phyloP scores from a whole-genome alignment of 2,888 invertebrate species.

The Labia minor region DNA sequence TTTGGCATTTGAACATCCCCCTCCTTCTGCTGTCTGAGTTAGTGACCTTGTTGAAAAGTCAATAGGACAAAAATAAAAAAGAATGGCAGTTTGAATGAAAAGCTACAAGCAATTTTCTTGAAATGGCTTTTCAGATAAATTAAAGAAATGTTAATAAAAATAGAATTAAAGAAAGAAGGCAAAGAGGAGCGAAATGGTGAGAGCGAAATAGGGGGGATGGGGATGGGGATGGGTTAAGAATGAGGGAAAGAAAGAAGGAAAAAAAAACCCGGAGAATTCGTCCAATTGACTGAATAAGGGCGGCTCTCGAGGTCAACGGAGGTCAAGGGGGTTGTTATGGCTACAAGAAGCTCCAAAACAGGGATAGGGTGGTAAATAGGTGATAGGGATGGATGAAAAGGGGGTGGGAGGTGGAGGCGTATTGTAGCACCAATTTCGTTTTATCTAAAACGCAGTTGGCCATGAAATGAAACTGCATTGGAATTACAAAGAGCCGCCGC shows the following conservation, averaged over 20 bases:
- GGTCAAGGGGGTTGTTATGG: slow-evolving; percentile 7
- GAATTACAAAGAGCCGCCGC: background rate
- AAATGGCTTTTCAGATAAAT: background rate
- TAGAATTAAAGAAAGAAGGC: background rate
- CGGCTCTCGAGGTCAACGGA: background rate
- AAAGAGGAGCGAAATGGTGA: background rate
- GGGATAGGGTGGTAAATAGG: slow-evolving; percentile 4
- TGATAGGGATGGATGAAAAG: background rate
- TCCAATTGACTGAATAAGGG: background rate
- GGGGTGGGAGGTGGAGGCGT: background rate
- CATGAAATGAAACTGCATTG: slow-evolving; percentile 8
- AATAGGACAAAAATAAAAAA: no score
- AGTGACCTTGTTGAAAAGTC: no score
- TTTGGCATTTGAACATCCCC: no score
- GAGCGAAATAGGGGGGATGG: no score
- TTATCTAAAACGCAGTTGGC: background rate
- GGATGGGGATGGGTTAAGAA: no score
- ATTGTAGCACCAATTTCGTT: background rate
- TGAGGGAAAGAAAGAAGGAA: background rate
- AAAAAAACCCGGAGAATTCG: background rate
- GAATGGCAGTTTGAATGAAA: background rate
- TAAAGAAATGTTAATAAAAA: slow-evolving; percentile 5
- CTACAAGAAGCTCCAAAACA: background rate
- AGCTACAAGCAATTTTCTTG: background rate
- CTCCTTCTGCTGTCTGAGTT: no score